Conservation (phyloP, 2,797 vertebrate genomes). For the Enoplosus armatus region DNA sequence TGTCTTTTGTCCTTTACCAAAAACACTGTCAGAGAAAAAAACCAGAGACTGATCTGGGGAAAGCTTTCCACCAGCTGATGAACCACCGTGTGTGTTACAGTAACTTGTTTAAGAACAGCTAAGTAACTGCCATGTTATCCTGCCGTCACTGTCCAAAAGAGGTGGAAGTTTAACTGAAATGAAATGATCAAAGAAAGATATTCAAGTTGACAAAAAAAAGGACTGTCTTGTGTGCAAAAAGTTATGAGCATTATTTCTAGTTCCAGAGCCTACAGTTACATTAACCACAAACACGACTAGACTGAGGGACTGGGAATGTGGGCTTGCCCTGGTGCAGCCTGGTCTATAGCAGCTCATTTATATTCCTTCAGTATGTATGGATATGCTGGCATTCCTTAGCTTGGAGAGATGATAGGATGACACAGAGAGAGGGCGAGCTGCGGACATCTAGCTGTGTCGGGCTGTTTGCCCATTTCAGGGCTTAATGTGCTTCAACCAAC, state of each 20-base stretch:
- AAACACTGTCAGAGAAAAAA: slow-evolving; percentile 2
- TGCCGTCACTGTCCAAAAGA: not conserved
- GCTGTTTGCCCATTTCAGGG: slow-evolving; percentile 52
- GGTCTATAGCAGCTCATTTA: slow-evolving; percentile 33
- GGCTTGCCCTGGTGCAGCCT: slow-evolving; percentile 1
- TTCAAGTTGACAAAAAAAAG: too few species aligned
- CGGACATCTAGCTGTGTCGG: slow-evolving; percentile 28
- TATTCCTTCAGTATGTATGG: slow-evolving; percentile 21
- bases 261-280: not conserved
- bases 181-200: not conserved
- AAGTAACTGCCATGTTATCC: not conserved
- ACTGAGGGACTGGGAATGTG: not conserved
- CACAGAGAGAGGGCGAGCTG: slow-evolving; percentile 16
- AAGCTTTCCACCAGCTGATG: slow-evolving; percentile 17
- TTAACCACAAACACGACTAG: slow-evolving; percentile 3
- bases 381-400: slow-evolving; percentile 28
- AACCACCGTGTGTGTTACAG: not conserved
- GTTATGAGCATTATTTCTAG: not conserved
- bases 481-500: slow-evolving; percentile 38
- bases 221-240: not conserved
- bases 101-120: not conserved
- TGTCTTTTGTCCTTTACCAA: slow-evolving; percentile 45
- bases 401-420: slow-evolving; percentile 41
- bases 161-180: not conserved
- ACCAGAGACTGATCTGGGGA: slow-evolving; percentile 13